phyloP scores from a whole-genome alignment of 2,113 vertebrate genomes.

The Myxocyprinus asiaticus region DNA sequence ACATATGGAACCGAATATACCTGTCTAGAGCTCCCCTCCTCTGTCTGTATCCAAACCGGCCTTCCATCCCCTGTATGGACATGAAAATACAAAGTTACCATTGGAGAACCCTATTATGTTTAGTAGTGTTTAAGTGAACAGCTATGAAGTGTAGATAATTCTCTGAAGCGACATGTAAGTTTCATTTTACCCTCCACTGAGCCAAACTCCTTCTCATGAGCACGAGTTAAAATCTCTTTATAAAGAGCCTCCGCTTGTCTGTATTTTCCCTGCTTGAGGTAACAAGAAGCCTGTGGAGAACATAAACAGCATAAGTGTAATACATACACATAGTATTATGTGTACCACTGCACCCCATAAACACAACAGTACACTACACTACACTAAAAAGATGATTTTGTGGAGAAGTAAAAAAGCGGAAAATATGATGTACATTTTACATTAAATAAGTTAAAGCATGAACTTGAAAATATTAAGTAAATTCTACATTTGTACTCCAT shows the following conservation, averaged over 20 bases:
- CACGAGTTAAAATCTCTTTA: slow-evolving; percentile 82
- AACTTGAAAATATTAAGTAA: too few relatives aligned
- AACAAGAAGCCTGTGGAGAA: slow-evolving; percentile 79
- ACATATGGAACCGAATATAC: slow-evolving; percentile 20
- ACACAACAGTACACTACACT: too few relatives aligned
- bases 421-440: too few relatives aligned
- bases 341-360: not conserved
- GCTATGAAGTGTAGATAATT: not conserved
- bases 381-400: too few relatives aligned
- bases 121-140: too few relatives aligned
- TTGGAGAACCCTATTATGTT: too few relatives aligned
- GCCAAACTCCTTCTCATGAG: slow-evolving; percentile 78
- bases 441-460: too few relatives aligned
- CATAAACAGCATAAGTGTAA: not conserved
- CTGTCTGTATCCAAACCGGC: slow-evolving; percentile 65
- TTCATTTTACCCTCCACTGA: slow-evolving; percentile 74
- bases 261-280: slow-evolving; percentile 89
- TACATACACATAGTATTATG: not conserved
- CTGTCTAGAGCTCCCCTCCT: slow-evolving; percentile 53
- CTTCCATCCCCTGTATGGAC: slow-evolving; percentile 63
- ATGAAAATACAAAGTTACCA: not conserved
- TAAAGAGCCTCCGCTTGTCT: slow-evolving; percentile 85
- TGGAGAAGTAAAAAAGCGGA: too few relatives aligned
- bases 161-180: not conserved
- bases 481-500: too few relatives aligned